A percentile compares a stretch with the other conserved stretches of the same genome.
Conservation (phyloP, 92 coral and sea anemone genomes). For the Blastomussa wellsi region DNA sequence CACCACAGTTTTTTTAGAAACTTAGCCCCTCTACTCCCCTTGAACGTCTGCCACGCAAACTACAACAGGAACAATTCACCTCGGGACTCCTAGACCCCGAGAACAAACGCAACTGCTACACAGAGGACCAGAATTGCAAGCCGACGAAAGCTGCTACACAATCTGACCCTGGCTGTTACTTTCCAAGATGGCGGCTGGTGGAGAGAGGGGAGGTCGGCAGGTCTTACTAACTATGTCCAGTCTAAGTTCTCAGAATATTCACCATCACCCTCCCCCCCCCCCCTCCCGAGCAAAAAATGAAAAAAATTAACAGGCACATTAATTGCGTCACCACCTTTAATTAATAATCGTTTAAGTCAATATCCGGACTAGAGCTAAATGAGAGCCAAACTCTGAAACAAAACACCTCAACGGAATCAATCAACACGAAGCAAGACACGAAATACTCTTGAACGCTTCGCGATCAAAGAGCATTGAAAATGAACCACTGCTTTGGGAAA, state of each 20-base stretch:
- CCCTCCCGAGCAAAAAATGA: neutral
- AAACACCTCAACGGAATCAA: slow-evolving; percentile 41
- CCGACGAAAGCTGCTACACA: too few relatives aligned
- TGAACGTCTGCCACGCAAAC: too few relatives aligned
- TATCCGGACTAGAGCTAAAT: neutral
- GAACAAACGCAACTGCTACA: too few relatives aligned
- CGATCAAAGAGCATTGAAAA: neutral
- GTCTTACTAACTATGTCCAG: too few relatives aligned
- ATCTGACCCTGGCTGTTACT: neutral
- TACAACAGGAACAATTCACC: too few relatives aligned
- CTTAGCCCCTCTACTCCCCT: too few relatives aligned
- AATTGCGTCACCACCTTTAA: neutral
- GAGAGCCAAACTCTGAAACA: neutral
- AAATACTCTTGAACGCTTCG: neutral
- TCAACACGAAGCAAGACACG: neutral
- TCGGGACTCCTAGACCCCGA: too few relatives aligned
- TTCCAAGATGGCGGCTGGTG: neutral
- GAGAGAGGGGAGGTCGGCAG: too few relatives aligned
- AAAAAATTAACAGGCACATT: neutral
- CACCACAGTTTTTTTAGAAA: too few relatives aligned
- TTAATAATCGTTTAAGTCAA: neutral
- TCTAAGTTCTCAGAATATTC: too few relatives aligned
- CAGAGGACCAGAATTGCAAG: too few relatives aligned
- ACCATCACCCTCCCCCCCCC: neutral
- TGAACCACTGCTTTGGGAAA: slow-evolving; percentile 39